A percentile compares a stretch with the other conserved stretches of the same genome.
Conservation (phyloP, 2,113 vertebrate species). For the Strix uralensis region DNA sequence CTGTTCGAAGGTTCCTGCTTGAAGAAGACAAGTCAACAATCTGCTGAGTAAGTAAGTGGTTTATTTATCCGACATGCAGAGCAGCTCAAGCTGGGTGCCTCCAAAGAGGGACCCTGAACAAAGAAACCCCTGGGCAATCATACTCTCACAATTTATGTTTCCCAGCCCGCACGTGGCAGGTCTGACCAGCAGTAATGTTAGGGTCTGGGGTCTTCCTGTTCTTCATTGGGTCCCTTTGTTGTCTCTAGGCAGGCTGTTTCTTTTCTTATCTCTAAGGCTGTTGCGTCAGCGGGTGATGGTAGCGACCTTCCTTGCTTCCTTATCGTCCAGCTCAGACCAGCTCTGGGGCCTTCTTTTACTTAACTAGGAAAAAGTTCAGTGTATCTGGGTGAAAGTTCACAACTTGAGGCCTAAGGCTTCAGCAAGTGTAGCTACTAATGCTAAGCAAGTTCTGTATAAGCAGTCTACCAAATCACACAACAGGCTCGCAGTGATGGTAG, state of each 20-base stretch:
- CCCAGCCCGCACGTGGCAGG: neutral
- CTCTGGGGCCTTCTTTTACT: neutral
- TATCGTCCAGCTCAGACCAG: neutral
- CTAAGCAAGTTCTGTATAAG: neutral
- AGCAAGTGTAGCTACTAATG: neutral
- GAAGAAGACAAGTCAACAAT: neutral
- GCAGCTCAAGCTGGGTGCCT: neutral
- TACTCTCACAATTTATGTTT: neutral
- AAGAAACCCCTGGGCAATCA: neutral
- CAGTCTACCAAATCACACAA: neutral
- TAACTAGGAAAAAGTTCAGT: neutral
- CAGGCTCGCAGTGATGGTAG: neutral
- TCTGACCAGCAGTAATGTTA: neutral
- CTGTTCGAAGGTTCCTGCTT: neutral
- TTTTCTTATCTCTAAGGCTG: neutral
- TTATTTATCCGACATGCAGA: neutral
- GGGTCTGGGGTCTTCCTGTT: neutral
- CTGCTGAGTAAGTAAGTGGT: neutral
- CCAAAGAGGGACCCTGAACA: neutral
- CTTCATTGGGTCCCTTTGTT: neutral
- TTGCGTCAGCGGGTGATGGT: neutral
- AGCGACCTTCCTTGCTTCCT: neutral
- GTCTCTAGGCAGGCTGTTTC: neutral
- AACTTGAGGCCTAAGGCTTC: neutral
- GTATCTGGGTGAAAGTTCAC: neutral